These are phyloP conservation scores for Anser brachyrhynchus DNA, from an alignment of 2,113 vertebrate genomes.

Conservation along the genomic window DNA sequence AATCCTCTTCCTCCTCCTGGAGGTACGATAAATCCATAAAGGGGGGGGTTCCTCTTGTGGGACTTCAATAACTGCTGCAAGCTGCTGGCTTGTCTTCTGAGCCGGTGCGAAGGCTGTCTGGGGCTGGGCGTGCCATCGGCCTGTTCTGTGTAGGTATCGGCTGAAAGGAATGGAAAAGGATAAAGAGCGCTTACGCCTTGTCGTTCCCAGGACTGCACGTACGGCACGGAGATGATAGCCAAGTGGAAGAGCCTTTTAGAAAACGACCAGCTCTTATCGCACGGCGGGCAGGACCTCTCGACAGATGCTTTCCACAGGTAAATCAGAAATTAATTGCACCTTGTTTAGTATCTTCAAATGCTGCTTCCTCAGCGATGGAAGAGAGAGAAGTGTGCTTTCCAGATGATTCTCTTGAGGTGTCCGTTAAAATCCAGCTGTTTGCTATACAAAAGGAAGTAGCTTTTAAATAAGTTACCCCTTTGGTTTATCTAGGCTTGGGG, in stretches of 20 bases:
- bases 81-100: not conserved
- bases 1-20: not conserved
- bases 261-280: conserved; percentile 85
- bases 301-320: conserved; percentile 96
- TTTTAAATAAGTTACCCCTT: not conserved
- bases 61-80: not conserved
- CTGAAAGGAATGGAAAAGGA: not conserved
- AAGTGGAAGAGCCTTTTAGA: conserved; percentile 95
- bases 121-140: not conserved
- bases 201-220: conserved; percentile 83
- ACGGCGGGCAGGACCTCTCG: conserved; percentile 85
- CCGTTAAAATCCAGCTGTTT: not conserved
- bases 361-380: not conserved
- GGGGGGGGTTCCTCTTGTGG: not conserved
- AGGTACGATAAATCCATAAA: not conserved
- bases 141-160: not conserved
- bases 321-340: not conserved
- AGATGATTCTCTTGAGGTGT: not conserved
- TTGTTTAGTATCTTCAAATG: not conserved
- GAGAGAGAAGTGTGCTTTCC: not conserved
- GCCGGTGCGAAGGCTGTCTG: not conserved
- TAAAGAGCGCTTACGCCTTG: not conserved
- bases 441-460: not conserved
- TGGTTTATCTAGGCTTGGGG: not conserved
- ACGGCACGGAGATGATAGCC: conserved; percentile 88